A percentile compares a stretch with the other conserved stretches of the same genome.
Evolutionary conservation across 2,888 invertebrate genomes (phyloP).

Genomic region (Auanema sp.): DNA sequence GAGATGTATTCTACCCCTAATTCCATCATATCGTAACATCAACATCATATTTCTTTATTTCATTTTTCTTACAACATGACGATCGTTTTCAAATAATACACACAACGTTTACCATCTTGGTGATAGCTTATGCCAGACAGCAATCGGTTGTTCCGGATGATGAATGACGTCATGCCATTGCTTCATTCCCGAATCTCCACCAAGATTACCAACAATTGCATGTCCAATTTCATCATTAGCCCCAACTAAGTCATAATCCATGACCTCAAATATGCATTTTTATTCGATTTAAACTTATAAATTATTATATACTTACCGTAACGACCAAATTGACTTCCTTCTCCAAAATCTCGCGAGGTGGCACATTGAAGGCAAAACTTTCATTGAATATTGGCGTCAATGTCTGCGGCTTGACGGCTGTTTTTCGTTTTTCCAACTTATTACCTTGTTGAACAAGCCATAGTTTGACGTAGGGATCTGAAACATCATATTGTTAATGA

Average conservation of each 20-base stretch:
- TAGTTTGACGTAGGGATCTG: slow-evolving; percentile 64
- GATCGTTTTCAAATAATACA: neutral
- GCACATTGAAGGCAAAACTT: slow-evolving; percentile 60
- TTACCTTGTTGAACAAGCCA: slow-evolving; percentile 63
- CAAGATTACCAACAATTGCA: slow-evolving; percentile 57
- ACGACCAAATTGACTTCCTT: slow-evolving; percentile 59
- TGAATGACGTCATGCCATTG: slow-evolving; percentile 59
- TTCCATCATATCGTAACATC: too few species aligned
- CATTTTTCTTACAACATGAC: neutral
- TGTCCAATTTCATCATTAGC: slow-evolving; percentile 63
- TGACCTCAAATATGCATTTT: slow-evolving; percentile 43
- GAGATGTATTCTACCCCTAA: too few species aligned
- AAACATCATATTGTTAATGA: slow-evolving; percentile 13
- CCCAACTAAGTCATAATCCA: slow-evolving; percentile 62
- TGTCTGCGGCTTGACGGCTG: slow-evolving; percentile 57
- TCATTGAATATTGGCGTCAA: slow-evolving; percentile 62
- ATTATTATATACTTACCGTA: slow-evolving; percentile 37
- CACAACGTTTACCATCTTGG: slow-evolving; percentile 54
- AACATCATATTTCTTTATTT: too few species aligned
- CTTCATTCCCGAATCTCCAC: slow-evolving; percentile 51
- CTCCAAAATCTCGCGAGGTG: slow-evolving; percentile 46
- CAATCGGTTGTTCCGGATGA: slow-evolving; percentile 59
- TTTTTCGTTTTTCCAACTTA: slow-evolving; percentile 63
- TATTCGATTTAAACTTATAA: neutral
- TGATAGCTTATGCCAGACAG: slow-evolving; percentile 59